These are phyloP conservation scores for Drosophila tropicalis DNA, from an alignment of 1,140 invertebrate genomes.

Conservation along the genomic window DNA sequence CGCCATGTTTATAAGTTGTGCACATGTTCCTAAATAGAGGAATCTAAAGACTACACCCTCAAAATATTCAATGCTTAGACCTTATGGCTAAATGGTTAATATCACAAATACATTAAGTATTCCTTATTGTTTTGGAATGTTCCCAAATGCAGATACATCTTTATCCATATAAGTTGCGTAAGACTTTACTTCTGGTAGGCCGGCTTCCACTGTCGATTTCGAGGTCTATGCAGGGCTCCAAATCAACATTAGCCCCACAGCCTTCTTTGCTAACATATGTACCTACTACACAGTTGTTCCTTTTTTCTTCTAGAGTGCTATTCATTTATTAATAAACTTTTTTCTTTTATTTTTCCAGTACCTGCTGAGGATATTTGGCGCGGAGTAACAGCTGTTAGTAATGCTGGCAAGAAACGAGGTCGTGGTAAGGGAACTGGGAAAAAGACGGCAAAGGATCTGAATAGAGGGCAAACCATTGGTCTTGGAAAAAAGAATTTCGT, in stretches of 20 bases:
- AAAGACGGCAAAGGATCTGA: slow-evolving; percentile 92
- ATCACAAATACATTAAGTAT: neutral
- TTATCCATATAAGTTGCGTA: neutral
- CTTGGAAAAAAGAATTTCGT: slow-evolving; percentile 92
- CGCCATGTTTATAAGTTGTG: neutral
- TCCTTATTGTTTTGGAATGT: neutral
- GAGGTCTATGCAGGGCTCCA: too few relatives aligned
- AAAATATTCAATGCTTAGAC: neutral
- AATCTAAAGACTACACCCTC: neutral
- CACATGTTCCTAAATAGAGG: neutral
- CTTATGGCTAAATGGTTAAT: neutral
- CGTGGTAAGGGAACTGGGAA: slow-evolving; percentile 92
- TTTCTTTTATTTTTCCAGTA: slow-evolving; percentile 84
- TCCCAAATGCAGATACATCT: neutral
- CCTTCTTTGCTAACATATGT: too few relatives aligned
- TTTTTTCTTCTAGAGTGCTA: neutral
- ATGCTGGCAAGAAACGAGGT: slow-evolving; percentile 96
- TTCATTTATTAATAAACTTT: neutral
- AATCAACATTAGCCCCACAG: neutral
- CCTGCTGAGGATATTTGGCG: slow-evolving; percentile 95
- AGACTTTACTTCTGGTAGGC: neutral
- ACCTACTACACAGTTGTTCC: too few relatives aligned
- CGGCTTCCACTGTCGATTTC: too few relatives aligned
- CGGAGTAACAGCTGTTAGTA: slow-evolving; percentile 96
- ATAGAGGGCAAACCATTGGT: slow-evolving; percentile 95